phyloP scores from a whole-genome alignment of 2,797 vertebrate genomes.

The Oryzias sinensis region DNA sequence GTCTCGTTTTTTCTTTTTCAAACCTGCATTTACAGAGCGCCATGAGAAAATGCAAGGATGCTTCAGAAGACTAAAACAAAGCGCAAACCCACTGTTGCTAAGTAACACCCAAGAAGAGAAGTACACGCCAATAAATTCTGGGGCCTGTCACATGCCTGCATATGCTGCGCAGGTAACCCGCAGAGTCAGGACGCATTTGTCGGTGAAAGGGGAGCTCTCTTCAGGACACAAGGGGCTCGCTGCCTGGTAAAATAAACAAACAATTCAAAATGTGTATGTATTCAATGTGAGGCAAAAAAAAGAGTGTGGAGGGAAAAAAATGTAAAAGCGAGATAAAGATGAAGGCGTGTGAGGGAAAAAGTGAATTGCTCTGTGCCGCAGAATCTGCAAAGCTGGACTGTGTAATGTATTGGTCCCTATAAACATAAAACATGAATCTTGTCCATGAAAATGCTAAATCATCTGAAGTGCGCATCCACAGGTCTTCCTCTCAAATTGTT shows the following conservation, averaged over 20 bases:
- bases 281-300: slow-evolving; percentile 20
- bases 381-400: slow-evolving; percentile 46
- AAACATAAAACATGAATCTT: slow-evolving; percentile 77
- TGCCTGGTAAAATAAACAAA: background rate
- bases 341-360: slow-evolving; percentile 4
- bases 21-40: slow-evolving; percentile 23
- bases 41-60: slow-evolving; percentile 9
- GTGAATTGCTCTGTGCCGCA: slow-evolving; percentile 4
- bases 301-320: background rate
- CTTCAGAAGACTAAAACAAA: slow-evolving; percentile 50
- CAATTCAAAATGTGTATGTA: slow-evolving; percentile 17
- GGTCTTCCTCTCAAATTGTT: slow-evolving; percentile 48
- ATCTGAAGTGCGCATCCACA: slow-evolving; percentile 51
- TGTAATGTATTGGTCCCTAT: slow-evolving; percentile 63
- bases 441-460: slow-evolving; percentile 70
- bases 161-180: background rate
- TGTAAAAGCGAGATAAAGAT: background rate
- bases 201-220: too few relatives aligned
- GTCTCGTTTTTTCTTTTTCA: slow-evolving; percentile 1
- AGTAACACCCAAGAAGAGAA: slow-evolving; percentile 70
- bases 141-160: slow-evolving; percentile 50
- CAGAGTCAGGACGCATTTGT: too few relatives aligned
- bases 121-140: slow-evolving; percentile 57
- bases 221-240: too few relatives aligned
- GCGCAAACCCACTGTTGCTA: slow-evolving; percentile 68